These are phyloP conservation scores for Pelmatolapia mariae DNA, from an alignment of 2,113 vertebrate genomes.

Conservation along the genomic window DNA sequence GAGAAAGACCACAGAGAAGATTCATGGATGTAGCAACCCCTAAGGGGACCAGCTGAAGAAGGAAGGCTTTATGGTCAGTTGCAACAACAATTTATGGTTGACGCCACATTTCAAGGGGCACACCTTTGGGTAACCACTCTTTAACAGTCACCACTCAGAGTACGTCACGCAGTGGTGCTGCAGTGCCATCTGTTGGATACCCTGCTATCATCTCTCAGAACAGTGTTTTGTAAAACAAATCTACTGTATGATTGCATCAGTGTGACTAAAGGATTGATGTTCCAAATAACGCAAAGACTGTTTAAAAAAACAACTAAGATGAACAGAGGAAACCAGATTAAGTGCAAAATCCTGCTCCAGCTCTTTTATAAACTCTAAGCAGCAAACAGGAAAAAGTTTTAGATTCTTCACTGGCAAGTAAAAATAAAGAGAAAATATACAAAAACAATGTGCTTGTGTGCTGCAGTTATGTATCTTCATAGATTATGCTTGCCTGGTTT, in stretches of 20 bases:
- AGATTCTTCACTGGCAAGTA: not conserved
- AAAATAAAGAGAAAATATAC: not conserved
- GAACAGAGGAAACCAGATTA: not conserved
- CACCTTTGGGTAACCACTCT: not conserved
- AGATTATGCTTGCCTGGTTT: not conserved
- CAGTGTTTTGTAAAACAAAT: not conserved
- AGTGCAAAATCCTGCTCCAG: not conserved
- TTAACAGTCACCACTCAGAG: not conserved
- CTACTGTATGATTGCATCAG: not conserved
- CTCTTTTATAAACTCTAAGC: not conserved
- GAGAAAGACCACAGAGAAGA: not conserved
- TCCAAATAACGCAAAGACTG: not conserved
- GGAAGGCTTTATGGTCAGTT: not conserved
- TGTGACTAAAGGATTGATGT: not conserved
- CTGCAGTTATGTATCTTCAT: not conserved
- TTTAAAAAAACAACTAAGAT: not conserved
- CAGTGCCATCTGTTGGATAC: slow-evolving; percentile 13
- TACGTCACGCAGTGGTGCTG: not conserved
- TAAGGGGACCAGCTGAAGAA: not conserved
- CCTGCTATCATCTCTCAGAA: not conserved
- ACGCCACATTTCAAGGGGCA: not conserved
- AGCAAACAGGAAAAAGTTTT: not conserved
- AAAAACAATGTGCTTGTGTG: not conserved
- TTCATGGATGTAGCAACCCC: not conserved
- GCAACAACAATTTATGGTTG: accelerated